phyloP scores from a whole-genome alignment of 2,888 invertebrate species.

The Ennomos erosarius region DNA sequence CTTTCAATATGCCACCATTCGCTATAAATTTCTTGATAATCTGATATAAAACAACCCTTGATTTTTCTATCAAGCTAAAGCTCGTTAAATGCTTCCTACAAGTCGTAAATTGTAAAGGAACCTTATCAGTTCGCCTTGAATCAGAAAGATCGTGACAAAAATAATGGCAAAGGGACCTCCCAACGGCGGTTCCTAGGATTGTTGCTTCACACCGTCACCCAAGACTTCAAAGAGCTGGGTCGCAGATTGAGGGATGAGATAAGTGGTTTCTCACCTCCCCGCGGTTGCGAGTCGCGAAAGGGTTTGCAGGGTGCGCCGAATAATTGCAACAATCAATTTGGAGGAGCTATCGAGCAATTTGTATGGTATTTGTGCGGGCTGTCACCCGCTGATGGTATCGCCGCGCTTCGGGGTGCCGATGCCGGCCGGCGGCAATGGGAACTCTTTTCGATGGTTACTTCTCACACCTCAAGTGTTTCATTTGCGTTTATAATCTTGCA shows the following conservation, averaged over 20 bases:
- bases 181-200: slow-evolving; percentile 56
- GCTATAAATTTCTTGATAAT: slow-evolving; percentile 44
- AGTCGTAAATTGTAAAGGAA: slow-evolving; percentile 61
- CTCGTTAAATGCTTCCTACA: slow-evolving; percentile 59
- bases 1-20: slow-evolving; percentile 46
- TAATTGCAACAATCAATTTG: slow-evolving; percentile 85
- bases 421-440: slow-evolving; percentile 66
- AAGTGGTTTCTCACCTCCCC: slow-evolving; percentile 83
- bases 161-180: slow-evolving; percentile 73
- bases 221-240: slow-evolving; percentile 67
- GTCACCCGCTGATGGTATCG: slow-evolving; percentile 82
- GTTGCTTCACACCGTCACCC: slow-evolving; percentile 78
- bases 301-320: slow-evolving; percentile 82
- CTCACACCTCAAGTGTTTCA: slow-evolving; percentile 75
- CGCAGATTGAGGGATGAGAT: slow-evolving; percentile 74
- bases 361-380: slow-evolving; percentile 85
- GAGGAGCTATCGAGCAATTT: slow-evolving; percentile 83
- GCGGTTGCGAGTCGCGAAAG: slow-evolving; percentile 76
- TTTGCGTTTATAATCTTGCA: slow-evolving; percentile 46
- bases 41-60: slow-evolving; percentile 47
- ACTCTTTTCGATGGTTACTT: slow-evolving; percentile 68
- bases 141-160: slow-evolving; percentile 70
- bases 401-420: slow-evolving; percentile 72
- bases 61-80: slow-evolving; percentile 48
- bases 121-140: slow-evolving; percentile 64